Base-by-base conservation (phyloP, 1,140 invertebrate species). In the Leptopilina boulardi region DNA sequence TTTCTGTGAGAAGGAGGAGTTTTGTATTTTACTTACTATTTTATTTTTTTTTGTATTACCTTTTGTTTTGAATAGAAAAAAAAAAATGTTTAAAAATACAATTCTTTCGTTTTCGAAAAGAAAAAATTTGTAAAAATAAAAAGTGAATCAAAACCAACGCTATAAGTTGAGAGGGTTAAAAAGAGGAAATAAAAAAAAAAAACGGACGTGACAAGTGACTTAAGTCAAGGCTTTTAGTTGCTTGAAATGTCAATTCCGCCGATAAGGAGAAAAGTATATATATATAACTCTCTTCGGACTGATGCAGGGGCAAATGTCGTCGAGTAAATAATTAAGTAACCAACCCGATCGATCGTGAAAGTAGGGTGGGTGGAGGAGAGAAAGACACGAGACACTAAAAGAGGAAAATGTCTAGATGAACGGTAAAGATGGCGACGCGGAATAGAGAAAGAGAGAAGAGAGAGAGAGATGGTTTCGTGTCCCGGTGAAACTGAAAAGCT, bases 251-350 rank as follows among this genome's bases (percentile, higher is more conserved):
- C 59, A 66, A 66, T 66, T 66, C 59, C 59, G n/a, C 23, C 59
- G 59, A 66, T 66, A 66, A 66, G 59, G 59, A 66, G 59, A 13
- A 30, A 66, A 66, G 59, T 66, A 66, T 23, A 66, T 23, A 38
- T 9, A 38, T 9, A 8, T 34, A 23, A 23, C 15, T 34, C 59
- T 66, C 23, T 30, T 38, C 10, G 59, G 59, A 66, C 59, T 66
- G 23, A 66, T 26, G 23, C 59, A 30, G 26, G 41, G 71, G 51
- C 70, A 66, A 83, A 85, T 78, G 79, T 83, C 76, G 76, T 73
- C 83, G 73, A 75, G 85, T 80, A 85, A 85, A 83, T 85, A 82
- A 87, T 87, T 86, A 83, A 82, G 78, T 56, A 73, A 77, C 70
- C 77, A 76, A 80, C 74, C 74, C 81, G 82, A 87, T 87, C 84